Percentiles rank a stretch among this genome's conserved stretches.
These are phyloP conservation scores for Crax fasciolata DNA, from an alignment of 2,797 vertebrate genomes.

Conservation along the genomic window DNA sequence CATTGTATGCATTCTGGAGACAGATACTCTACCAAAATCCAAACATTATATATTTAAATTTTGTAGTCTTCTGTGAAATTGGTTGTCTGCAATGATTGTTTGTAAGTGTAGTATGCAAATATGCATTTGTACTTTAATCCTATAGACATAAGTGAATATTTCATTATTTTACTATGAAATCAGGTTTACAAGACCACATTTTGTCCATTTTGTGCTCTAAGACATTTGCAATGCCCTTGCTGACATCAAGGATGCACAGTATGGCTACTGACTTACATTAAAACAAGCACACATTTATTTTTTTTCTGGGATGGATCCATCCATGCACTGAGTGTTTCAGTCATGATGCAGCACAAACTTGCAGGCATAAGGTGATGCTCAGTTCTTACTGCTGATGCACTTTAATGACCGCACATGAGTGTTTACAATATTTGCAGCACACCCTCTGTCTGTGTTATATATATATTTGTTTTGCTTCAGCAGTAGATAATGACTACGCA, in stretches of 20 bases:
- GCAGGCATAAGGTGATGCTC: neutral
- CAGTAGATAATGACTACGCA: conserved; percentile 56
- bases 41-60: neutral
- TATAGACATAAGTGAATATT: neutral
- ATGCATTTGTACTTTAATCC: conserved; percentile 3
- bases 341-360: neutral
- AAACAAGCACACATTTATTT: neutral
- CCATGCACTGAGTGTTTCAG: neutral
- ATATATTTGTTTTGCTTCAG: conserved; percentile 45
- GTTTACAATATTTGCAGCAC: neutral
- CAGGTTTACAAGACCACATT: neutral
- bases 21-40: neutral
- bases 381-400: neutral
- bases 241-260: neutral
- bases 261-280: neutral
- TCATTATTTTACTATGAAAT: neutral
- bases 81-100: neutral
- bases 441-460: neutral
- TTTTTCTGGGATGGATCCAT: neutral
- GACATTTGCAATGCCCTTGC: neutral
- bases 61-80: neutral
- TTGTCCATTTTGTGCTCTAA: neutral
- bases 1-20: neutral
- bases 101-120: conserved; percentile 22
- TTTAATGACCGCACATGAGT: neutral